Conservation (phyloP, 2,113 vertebrate species). For the Axis porcinus region DNA sequence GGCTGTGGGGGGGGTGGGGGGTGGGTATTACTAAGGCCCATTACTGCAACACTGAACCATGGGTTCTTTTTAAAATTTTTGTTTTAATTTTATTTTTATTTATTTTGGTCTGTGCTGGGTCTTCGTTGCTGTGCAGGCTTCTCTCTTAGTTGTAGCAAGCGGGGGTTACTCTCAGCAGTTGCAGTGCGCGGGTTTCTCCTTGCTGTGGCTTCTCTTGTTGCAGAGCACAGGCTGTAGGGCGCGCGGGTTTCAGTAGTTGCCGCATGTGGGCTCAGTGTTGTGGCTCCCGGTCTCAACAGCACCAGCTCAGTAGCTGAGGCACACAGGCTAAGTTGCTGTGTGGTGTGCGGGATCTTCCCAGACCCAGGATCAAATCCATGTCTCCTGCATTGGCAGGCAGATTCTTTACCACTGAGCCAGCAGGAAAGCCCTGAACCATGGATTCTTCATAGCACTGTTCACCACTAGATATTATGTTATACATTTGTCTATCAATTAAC, state of each 20-base stretch:
- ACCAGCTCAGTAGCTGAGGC: background rate
- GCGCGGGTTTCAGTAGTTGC: fast-evolving
- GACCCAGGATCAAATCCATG: background rate
- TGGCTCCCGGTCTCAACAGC: background rate
- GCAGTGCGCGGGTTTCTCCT: fast-evolving
- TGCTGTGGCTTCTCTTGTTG: background rate
- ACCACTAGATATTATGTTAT: background rate
- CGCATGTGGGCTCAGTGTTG: background rate
- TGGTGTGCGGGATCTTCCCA: background rate
- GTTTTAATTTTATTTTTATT: background rate
- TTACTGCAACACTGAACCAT: background rate
- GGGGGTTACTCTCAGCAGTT: background rate
- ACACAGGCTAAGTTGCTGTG: background rate
- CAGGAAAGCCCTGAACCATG: background rate
- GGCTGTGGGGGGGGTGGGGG: fast-evolving
- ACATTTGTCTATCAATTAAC: background rate
- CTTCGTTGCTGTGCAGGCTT: background rate
- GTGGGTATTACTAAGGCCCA: too few species aligned
- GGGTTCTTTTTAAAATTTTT: background rate
- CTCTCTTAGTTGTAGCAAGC: background rate
- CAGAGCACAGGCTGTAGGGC: background rate
- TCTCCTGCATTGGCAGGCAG: background rate
- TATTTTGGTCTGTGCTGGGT: background rate
- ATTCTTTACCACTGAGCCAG: background rate
- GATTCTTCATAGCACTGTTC: background rate